A percentile compares a stretch with the other conserved stretches of the same genome.
These are phyloP conservation scores for Numida meleagris DNA, from an alignment of 2,113 vertebrate species.

Conservation along the genomic window DNA sequence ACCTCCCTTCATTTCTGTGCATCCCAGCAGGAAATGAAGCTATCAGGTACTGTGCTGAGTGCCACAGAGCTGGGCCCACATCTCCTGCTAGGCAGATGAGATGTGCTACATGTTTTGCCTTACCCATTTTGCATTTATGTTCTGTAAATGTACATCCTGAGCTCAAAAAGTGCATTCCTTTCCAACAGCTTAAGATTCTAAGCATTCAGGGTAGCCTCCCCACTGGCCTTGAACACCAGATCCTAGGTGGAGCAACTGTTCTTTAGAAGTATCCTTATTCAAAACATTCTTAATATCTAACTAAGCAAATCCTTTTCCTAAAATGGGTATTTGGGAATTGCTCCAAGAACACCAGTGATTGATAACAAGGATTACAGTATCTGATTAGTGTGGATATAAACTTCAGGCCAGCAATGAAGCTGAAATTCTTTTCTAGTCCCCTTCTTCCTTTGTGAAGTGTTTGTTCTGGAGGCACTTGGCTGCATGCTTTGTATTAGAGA, in stretches of 20 bases:
- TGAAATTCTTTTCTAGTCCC: slow-evolving; percentile 48
- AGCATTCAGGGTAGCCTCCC: background rate
- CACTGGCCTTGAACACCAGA: background rate
- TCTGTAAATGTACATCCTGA: background rate
- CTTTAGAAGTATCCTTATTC: slow-evolving; percentile 10
- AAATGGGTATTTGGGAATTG: slow-evolving; percentile 42
- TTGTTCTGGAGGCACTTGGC: slow-evolving; percentile 45
- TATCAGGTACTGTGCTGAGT: background rate
- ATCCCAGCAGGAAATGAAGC: background rate
- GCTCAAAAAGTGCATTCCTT: background rate
- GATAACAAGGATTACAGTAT: slow-evolving; percentile 47
- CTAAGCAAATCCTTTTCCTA: slow-evolving; percentile 38
- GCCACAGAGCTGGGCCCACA: background rate
- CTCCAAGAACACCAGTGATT: slow-evolving; percentile 56
- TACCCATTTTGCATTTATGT: background rate
- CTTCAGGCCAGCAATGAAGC: background rate
- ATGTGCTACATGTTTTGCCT: background rate
- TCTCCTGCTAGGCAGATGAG: background rate
- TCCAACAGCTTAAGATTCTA: background rate
- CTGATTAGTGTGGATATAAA: slow-evolving; percentile 34
- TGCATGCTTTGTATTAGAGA: slow-evolving; percentile 34
- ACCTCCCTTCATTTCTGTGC: background rate
- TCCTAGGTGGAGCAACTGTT: background rate
- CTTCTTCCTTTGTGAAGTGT: slow-evolving; percentile 46
- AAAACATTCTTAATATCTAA: slow-evolving; percentile 17